A percentile compares a stretch with the other conserved stretches of the same genome.
phyloP scores from a whole-genome alignment of 2,113 vertebrate species.

The Bubo blakistoni region DNA sequence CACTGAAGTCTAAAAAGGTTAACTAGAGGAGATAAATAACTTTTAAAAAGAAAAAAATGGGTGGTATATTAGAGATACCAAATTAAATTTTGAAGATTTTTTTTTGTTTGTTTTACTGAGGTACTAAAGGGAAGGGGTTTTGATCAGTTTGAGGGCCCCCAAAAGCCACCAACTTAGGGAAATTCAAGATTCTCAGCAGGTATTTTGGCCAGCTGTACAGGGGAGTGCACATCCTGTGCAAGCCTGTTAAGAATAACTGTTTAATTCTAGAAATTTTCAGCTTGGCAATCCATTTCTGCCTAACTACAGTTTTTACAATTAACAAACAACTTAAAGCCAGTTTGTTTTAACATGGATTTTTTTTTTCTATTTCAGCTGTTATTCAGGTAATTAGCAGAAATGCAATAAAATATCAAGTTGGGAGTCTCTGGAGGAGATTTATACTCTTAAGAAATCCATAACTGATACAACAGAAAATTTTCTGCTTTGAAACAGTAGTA shows the following conservation, averaged over 20 bases:
- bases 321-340: background rate
- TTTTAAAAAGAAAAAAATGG: background rate
- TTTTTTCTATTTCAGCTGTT: slow-evolving; percentile 18
- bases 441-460: background rate
- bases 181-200: background rate
- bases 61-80: background rate
- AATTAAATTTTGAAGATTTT: background rate
- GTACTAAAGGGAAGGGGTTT: background rate
- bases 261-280: background rate
- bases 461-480: background rate
- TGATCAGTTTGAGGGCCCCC: background rate
- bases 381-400: slow-evolving; percentile 29
- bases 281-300: background rate
- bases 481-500: background rate
- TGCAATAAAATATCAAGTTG: slow-evolving; percentile 24
- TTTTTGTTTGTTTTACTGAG: background rate
- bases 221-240: background rate
- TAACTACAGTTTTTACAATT: slow-evolving; percentile 9
- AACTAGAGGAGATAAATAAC: background rate
- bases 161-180: background rate
- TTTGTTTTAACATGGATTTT: background rate
- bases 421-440: background rate
- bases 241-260: background rate
- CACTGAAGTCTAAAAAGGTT: background rate
- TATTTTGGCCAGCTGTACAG: background rate